phyloP scores from a whole-genome alignment of 1,140 invertebrate species.

The Sitodiplosis mosellana region DNA sequence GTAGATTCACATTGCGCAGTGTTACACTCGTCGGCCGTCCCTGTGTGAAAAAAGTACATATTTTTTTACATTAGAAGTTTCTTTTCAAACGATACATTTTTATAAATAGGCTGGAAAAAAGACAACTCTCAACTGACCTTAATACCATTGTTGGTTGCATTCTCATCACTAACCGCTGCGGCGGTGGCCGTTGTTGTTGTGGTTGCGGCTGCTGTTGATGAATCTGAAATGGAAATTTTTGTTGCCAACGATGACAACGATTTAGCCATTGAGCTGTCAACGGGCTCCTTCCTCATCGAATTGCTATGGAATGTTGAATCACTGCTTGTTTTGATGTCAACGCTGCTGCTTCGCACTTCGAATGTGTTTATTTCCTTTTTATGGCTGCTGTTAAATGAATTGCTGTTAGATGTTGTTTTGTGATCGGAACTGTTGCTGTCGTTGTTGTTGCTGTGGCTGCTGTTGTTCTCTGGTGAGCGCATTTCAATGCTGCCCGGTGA shows the following conservation, averaged over 20 bases:
- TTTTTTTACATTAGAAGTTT: constrained; percentile 4
- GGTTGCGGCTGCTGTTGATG: constrained; percentile 19
- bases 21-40: constrained; percentile 19
- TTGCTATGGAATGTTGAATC: background rate
- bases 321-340: constrained; percentile 2
- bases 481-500: constrained; percentile 21
- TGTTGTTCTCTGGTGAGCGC: constrained; percentile 3
- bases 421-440: constrained; percentile 6
- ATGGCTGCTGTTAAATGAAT: constrained; percentile 1
- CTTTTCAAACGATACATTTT: too few species aligned
- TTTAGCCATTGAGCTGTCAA: constrained; percentile 13
- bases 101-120: too few species aligned
- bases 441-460: constrained; percentile 5
- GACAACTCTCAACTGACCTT: too few species aligned
- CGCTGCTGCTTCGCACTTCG: constrained; percentile 2
- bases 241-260: constrained; percentile 12
- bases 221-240: constrained; percentile 6
- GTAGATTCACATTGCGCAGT: constrained; percentile 21
- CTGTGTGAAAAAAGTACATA: constrained; percentile 8
- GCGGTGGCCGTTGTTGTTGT: constrained; percentile 11
- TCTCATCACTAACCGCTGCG: constrained; percentile 12
- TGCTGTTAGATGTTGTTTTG: constrained; percentile 5
- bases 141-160: constrained; percentile 2
- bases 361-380: constrained; percentile 1
- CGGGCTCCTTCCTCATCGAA: too few species aligned